phyloP scores from a whole-genome alignment of 2,113 vertebrate genomes.

The Tiliqua scincoides region DNA sequence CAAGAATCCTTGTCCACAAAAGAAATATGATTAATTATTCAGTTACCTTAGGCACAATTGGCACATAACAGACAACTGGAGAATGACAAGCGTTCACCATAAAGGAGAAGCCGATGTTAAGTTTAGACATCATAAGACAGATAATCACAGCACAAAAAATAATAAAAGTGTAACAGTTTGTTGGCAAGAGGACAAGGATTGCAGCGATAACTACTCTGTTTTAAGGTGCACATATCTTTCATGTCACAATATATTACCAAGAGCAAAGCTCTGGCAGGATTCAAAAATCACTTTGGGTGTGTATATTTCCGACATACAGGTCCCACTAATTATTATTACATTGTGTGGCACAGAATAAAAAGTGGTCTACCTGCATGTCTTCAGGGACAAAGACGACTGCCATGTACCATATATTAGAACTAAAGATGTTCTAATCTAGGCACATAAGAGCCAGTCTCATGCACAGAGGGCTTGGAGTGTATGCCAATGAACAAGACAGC shows the following conservation, averaged over 20 bases:
- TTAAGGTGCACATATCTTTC: neutral
- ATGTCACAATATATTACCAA: neutral
- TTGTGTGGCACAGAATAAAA: neutral
- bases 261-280: neutral
- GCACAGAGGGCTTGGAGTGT: neutral
- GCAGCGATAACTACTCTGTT: neutral
- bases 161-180: conserved; percentile 9
- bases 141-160: neutral
- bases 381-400: neutral
- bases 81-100: conserved; percentile 30
- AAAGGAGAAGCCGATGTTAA: conserved; percentile 3
- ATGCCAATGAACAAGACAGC: neutral
- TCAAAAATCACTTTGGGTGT: neutral
- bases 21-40: conserved; percentile 48
- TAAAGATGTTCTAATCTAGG: neutral
- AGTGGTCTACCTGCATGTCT: neutral
- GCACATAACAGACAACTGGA: conserved; percentile 34
- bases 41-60: neutral
- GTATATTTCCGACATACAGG: neutral
- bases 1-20: conserved; percentile 34
- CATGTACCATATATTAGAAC: neutral
- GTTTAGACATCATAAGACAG: conserved; percentile 27
- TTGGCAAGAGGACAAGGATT: neutral
- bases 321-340: neutral
- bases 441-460: neutral